These are phyloP conservation scores for Drosophila dunni DNA, from an alignment of 1,140 invertebrate genomes.

Conservation along the genomic window DNA sequence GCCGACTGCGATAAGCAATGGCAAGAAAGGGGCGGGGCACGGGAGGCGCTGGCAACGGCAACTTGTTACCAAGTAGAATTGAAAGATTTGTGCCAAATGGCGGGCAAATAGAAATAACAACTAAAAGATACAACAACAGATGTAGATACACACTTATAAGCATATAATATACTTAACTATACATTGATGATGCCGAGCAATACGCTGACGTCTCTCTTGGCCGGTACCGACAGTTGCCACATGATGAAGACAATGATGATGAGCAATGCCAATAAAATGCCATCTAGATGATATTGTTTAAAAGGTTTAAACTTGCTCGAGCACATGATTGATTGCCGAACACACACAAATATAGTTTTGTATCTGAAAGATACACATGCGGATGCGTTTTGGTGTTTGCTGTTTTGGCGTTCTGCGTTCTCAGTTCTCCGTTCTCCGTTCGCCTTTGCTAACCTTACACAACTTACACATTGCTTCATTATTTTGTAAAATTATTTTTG, in stretches of 20 bases:
- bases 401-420: background rate
- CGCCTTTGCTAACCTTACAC: conserved; percentile 31
- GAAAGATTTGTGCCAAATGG: conserved; percentile 44
- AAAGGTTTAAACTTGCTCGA: conserved; percentile 60
- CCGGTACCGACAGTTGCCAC: conserved; percentile 46
- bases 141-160: conserved; percentile 17
- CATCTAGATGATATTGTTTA: conserved; percentile 69
- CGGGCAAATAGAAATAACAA: conserved; percentile 4
- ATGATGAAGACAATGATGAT: conserved; percentile 42
- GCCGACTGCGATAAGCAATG: conserved; percentile 71
- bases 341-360: conserved; percentile 35
- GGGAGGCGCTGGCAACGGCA: background rate
- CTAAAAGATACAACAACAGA: conserved; percentile 5
- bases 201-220: conserved; percentile 29
- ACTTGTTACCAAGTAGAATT: conserved; percentile 34
- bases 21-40: background rate
- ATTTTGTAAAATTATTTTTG: conserved; percentile 47
- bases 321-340: conserved; percentile 72
- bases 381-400: background rate
- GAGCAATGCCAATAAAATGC: conserved; percentile 77
- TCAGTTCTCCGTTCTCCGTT: background rate
- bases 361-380: conserved; percentile 35
- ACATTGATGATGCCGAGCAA: conserved; percentile 59
- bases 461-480: conserved; percentile 78
- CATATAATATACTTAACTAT: conserved; percentile 14